Evolutionary conservation across 2,797 vertebrate species (phyloP).

Genomic region (Emys orbicularis): DNA sequence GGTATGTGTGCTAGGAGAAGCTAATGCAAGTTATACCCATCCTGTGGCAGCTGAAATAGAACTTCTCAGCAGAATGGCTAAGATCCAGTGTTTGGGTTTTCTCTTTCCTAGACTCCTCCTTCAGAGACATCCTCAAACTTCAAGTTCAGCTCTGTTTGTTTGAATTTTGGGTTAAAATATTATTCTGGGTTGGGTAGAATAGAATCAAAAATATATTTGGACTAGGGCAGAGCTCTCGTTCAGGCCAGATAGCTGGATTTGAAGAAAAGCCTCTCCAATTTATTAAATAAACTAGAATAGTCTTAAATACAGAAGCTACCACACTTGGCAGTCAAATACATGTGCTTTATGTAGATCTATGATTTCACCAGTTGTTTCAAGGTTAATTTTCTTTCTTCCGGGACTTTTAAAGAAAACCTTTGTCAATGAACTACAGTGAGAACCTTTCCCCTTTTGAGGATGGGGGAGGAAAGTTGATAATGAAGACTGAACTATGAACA

Average conservation of each 20-base stretch:
- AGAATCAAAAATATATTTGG: background rate
- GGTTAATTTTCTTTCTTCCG: background rate
- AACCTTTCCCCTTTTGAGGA: background rate
- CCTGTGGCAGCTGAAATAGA: background rate
- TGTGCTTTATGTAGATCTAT: background rate
- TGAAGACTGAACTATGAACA: background rate
- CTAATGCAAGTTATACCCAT: background rate
- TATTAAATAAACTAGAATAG: background rate
- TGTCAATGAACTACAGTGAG: background rate
- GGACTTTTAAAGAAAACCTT: background rate
- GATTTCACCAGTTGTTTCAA: background rate
- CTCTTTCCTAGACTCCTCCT: background rate
- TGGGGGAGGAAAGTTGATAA: background rate
- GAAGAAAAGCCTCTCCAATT: background rate
- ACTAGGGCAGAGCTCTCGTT: background rate
- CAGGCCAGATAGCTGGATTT: background rate
- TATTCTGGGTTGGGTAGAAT: background rate
- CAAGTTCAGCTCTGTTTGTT: background rate
- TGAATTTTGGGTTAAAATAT: background rate
- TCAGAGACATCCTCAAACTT: background rate
- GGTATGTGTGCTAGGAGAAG: background rate
- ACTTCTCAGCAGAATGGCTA: background rate
- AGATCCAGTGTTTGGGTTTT: background rate
- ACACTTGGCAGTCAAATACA: background rate
- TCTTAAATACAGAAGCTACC: background rate